Evolutionary conservation across 1,140 invertebrate species (phyloP).

Genomic region (Cydia amplana): DNA sequence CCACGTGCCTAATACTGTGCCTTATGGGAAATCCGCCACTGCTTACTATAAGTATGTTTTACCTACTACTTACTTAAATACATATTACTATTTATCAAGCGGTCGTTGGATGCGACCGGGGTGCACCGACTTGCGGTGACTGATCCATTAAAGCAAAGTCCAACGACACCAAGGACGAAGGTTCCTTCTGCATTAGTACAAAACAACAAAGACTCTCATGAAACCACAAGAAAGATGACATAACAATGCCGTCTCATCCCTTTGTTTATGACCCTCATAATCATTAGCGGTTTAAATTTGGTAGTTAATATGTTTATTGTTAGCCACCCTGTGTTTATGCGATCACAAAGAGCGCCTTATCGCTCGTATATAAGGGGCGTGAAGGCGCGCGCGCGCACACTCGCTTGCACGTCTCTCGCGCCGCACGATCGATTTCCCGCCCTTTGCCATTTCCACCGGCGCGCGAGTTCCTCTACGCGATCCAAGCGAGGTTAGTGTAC

Average conservation of each 20-base stretch:
- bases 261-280: conserved; percentile 18
- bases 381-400: conserved; percentile 69
- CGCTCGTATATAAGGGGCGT: conserved; percentile 62
- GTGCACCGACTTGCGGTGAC: conserved; percentile 9
- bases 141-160: conserved; percentile 4
- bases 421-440: conserved; percentile 63
- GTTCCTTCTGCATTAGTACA: background rate
- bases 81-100: background rate
- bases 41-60: no score
- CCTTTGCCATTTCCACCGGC: conserved; percentile 59
- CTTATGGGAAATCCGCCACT: no score
- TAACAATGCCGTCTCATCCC: background rate
- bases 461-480: conserved; percentile 62
- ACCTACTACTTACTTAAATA: no score
- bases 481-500: conserved; percentile 60
- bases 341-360: conserved; percentile 50
- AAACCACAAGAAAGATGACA: conserved; percentile 1
- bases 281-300: conserved; percentile 17
- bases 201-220: background rate
- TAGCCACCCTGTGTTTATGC: conserved; percentile 30
- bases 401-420: conserved; percentile 55
- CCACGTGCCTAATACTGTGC: no score
- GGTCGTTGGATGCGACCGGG: background rate
- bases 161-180: conserved; percentile 6
- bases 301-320: conserved; percentile 20